A percentile compares a stretch with the other conserved stretches of the same genome.
Evolutionary conservation across 2,888 invertebrate genomes (phyloP).

Genomic region (Thumatha senex): DNA sequence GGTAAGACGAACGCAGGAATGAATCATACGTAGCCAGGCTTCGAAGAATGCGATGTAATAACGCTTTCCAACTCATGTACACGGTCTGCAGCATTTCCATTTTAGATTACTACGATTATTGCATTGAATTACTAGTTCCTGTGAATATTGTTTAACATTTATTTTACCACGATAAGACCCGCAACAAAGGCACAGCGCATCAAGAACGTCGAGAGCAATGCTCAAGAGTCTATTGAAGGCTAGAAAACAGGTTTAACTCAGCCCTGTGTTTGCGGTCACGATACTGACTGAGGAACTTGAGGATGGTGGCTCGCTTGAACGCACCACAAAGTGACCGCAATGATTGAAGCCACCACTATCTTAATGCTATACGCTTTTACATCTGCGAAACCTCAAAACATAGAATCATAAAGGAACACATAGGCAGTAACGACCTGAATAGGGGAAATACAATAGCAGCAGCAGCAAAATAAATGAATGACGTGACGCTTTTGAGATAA

Average conservation of each 20-base stretch:
- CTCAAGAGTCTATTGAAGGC: constrained; percentile 40
- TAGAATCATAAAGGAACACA: constrained; percentile 43
- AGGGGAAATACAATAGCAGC: constrained; percentile 60
- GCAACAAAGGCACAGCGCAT: constrained; percentile 26
- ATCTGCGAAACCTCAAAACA: constrained; percentile 54
- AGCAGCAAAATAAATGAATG: constrained; percentile 59
- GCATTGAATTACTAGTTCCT: constrained; percentile 20
- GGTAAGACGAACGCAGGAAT: constrained; percentile 43
- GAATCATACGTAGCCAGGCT: constrained; percentile 43
- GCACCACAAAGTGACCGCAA: constrained; percentile 69
- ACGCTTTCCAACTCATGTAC: constrained; percentile 9
- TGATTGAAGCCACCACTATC: constrained; percentile 36
- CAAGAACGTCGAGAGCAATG: constrained; percentile 30
- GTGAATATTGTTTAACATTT: constrained; percentile 14
- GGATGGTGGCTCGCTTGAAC: constrained; percentile 59
- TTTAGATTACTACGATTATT: constrained; percentile 7
- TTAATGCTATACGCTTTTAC: constrained; percentile 29
- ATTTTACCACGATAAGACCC: constrained; percentile 23
- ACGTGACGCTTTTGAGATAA: constrained; percentile 59
- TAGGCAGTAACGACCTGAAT: constrained; percentile 61
- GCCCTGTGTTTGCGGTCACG: constrained; percentile 70
- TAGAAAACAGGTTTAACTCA: constrained; percentile 67
- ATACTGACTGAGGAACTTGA: constrained; percentile 42
- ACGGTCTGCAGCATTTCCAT: not conserved
- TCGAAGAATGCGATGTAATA: constrained; percentile 29